Conservation (phyloP, 2,797 vertebrate genomes). For the Ataeniobius toweri region DNA sequence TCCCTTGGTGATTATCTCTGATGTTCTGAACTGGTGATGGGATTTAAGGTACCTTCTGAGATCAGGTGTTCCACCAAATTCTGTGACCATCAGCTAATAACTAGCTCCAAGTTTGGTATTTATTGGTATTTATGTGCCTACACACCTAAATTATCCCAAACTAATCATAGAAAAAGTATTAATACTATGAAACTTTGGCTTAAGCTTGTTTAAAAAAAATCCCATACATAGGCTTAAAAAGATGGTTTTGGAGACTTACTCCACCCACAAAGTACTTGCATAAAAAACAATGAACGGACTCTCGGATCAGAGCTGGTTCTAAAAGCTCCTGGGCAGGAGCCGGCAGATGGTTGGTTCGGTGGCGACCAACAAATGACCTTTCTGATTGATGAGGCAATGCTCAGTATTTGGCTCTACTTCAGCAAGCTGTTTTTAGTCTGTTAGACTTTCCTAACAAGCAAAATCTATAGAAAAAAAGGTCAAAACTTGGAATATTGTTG, state of each 20-base stretch:
- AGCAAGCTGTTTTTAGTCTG: neutral
- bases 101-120: no score
- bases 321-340: neutral
- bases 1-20: neutral
- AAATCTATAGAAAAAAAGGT: neutral
- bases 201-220: no score
- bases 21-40: neutral
- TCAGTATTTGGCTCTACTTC: neutral
- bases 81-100: neutral
- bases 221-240: no score
- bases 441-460: neutral
- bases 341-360: neutral
- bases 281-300: no score
- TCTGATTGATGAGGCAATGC: neutral
- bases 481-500: neutral
- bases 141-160: no score
- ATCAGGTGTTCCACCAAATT: neutral
- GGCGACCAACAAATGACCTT: neutral
- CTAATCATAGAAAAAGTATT: no score
- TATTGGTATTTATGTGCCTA: no score
- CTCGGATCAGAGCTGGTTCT: neutral
- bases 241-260: no score
- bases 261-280: no score
- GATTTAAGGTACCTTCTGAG: neutral
- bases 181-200: no score